Evolutionary conservation across 1,140 invertebrate genomes (phyloP).

Genomic region (Pentalonia nigronervosa): DNA sequence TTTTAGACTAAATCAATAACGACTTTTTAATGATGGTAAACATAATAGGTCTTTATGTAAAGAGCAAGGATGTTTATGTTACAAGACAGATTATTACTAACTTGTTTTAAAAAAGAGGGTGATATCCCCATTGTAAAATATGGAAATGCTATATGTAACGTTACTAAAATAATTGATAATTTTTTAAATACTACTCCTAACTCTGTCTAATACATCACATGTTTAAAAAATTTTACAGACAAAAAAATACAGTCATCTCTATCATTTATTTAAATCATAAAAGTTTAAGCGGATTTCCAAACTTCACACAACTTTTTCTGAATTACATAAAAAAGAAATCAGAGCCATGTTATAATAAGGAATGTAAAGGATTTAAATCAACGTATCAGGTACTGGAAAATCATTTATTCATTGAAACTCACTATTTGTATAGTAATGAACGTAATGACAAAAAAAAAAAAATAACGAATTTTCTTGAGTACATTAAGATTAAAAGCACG

Average conservation of each 20-base stretch:
- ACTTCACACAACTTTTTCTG: background rate
- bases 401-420: background rate
- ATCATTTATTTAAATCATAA: background rate
- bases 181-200: background rate
- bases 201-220: background rate
- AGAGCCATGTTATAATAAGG: background rate
- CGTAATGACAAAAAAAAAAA: background rate
- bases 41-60: background rate
- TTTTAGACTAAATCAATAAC: background rate
- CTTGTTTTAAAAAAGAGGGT: background rate
- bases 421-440: background rate
- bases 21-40: background rate
- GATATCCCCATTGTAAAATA: background rate
- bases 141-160: background rate
- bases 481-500: background rate
- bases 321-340: background rate
- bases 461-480: background rate
- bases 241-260: background rate
- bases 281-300: background rate
- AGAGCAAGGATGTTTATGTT: background rate
- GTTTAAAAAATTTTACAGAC: background rate
- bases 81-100: background rate
- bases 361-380: background rate
- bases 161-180: background rate
- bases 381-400: background rate